Evolutionary conservation across 2,888 invertebrate species (phyloP), one percentile per base, ranked within the genome.

Genomic region (Protonemura montana): DNA sequence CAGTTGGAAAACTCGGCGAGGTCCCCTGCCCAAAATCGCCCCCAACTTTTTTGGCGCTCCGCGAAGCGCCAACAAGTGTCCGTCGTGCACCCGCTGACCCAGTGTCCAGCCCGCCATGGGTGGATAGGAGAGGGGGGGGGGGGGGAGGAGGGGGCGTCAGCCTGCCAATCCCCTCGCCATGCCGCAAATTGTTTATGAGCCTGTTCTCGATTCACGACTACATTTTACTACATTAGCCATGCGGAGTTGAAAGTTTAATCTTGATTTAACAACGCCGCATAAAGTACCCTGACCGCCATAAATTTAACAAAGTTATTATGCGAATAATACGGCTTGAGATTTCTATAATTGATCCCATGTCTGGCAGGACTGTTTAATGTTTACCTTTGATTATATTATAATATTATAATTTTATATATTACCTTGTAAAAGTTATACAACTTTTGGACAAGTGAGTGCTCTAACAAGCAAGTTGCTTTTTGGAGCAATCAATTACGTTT

Each of bases 151-250:
- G 59, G 59, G 1, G 2, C 59, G 16, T 59, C 59, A 13, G 1
- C 6, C 59, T 59, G 59, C 41, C 41, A 41, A 41, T 59, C 6
- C 1, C 13, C 59, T 10, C 59, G 59, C 16, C 21, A 2, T 10
- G 59, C 59, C n/a, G n/a, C n/a, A n/a, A 21, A 59, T 59, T 59
- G 59, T 59, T 59, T 59, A 59, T 21, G 59, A 59, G 59, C 59
- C 59, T 21, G 59, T 59, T 59, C 59, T 21, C 59, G 21, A 21
- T 21, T 59, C 21, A 21, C 59, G 59, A 21, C 13, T 59, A 59
- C 59, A 59, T 59, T 59, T 59, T 59, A 59, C 59, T 59, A 59
- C 59, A 59, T 59, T 59, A 59, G 59, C 59, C 59, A 21, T 59
- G 3, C 59, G 59, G 59, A 59, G 59, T 59, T 59, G 59, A 59